These are phyloP conservation scores for Epinotia brunnichana DNA, from an alignment of 2,888 invertebrate genomes.

Conservation along the genomic window DNA sequence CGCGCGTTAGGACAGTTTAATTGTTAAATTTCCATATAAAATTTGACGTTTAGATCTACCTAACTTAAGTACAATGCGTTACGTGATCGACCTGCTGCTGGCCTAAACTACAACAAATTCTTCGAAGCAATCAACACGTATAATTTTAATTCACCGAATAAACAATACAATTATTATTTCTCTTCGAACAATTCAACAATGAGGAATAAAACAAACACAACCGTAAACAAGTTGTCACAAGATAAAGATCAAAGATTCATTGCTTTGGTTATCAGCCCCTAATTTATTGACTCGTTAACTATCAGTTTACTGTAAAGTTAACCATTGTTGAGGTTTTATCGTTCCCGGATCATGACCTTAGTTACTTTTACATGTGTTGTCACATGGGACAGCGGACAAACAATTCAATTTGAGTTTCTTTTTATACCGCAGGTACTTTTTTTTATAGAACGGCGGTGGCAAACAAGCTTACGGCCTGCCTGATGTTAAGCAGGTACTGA, in stretches of 20 bases:
- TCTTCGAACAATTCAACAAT: not conserved
- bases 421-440: no score
- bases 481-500: no score
- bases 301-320: constrained; percentile 16
- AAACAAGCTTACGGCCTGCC: no score
- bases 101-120: no score
- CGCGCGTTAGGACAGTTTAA: no score
- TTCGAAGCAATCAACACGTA: no score
- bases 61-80: no score
- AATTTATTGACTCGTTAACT: constrained; percentile 26
- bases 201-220: not conserved
- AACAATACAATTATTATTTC: not conserved
- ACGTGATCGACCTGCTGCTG: no score
- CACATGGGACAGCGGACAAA: not conserved
- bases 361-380: constrained; percentile 5
- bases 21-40: no score
- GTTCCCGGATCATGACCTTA: constrained; percentile 19
- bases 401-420: not conserved
- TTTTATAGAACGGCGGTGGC: no score
- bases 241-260: constrained; percentile 23
- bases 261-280: constrained; percentile 4
- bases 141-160: no score
- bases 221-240: constrained; percentile 9
- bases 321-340: constrained; percentile 26
- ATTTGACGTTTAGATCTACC: no score